Conservation (phyloP, 1,140 invertebrate genomes). For the Zophobas atratus region DNA sequence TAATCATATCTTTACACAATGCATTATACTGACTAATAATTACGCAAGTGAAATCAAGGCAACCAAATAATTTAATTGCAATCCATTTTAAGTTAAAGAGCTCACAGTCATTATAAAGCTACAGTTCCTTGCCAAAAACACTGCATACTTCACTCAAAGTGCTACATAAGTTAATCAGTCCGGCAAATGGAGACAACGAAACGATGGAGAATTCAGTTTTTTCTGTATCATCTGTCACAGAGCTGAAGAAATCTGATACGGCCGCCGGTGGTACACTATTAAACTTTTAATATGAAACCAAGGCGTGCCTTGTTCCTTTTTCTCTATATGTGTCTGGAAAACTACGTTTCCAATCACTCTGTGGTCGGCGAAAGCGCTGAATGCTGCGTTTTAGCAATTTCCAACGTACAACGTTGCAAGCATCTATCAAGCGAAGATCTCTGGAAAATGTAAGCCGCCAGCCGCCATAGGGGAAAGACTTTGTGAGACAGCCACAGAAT, state of each 20-base stretch:
- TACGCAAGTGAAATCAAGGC: no score
- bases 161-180: conserved; percentile 18
- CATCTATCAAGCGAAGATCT: conserved; percentile 56
- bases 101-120: not conserved
- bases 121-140: not conserved
- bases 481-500: conserved; percentile 60
- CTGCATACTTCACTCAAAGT: conserved; percentile 10
- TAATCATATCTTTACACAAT: no score
- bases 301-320: not conserved
- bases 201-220: conserved; percentile 11
- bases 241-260: conserved; percentile 25
- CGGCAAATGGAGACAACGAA: conserved; percentile 27
- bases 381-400: conserved; percentile 58
- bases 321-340: not conserved
- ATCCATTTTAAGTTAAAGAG: not conserved
- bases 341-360: not conserved
- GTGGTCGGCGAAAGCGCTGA: conserved; percentile 49
- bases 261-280: conserved; percentile 25
- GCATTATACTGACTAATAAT: no score
- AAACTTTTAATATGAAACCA: conserved; percentile 17
- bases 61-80: no score
- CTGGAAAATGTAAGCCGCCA: conserved; percentile 56
- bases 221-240: conserved; percentile 17
- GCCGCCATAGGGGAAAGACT: conserved; percentile 66
- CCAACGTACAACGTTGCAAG: conserved; percentile 52